phyloP scores from a whole-genome alignment of 2,797 vertebrate species.

The Staurois parvus region DNA sequence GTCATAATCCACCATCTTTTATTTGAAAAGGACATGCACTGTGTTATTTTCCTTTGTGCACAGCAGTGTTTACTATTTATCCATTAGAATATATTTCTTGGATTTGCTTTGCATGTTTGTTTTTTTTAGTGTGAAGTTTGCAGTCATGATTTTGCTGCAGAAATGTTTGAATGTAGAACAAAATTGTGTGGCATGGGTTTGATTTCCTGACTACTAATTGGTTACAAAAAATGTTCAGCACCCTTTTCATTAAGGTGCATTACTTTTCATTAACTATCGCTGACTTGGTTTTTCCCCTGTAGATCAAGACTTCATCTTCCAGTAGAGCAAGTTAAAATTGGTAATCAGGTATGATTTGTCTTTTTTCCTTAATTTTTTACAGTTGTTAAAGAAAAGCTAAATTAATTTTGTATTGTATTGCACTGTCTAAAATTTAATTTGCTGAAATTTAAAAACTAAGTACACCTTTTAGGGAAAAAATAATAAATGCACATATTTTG shows the following conservation, averaged over 20 bases:
- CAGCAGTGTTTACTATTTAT: background rate
- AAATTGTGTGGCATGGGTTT: background rate
- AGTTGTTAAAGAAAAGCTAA: too few relatives aligned
- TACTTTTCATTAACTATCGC: background rate
- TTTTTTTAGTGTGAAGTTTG: background rate
- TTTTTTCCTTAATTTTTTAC: background rate
- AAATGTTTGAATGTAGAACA: background rate
- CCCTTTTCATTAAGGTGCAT: background rate
- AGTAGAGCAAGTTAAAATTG: constrained; percentile 61
- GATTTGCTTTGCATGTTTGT: constrained; percentile 9
- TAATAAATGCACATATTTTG: too few relatives aligned
- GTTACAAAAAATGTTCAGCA: background rate
- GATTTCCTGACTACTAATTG: background rate
- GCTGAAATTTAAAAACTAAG: too few relatives aligned
- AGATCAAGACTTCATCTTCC: constrained; percentile 67
- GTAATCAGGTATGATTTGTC: constrained; percentile 25
- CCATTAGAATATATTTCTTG: background rate
- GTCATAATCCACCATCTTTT: background rate
- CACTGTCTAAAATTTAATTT: too few relatives aligned
- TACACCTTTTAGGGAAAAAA: too few relatives aligned
- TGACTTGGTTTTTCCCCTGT: constrained; percentile 59
- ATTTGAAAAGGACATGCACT: background rate
- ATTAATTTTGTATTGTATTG: too few relatives aligned
- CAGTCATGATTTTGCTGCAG: background rate
- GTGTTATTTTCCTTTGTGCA: background rate